These are phyloP conservation scores for Morone saxatilis DNA, from an alignment of 2,113 vertebrate species.

Conservation along the genomic window DNA sequence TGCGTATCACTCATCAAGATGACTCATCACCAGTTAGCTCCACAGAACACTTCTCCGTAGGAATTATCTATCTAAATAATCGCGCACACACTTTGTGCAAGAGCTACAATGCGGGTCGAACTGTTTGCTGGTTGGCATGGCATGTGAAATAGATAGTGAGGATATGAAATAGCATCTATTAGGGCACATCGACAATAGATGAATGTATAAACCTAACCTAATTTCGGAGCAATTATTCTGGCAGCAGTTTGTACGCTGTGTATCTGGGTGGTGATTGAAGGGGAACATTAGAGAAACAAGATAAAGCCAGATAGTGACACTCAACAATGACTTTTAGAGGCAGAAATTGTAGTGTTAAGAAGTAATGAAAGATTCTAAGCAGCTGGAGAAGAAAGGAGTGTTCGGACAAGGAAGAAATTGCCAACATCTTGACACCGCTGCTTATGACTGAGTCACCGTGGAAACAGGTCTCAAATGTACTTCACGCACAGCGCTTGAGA, in stretches of 20 bases:
- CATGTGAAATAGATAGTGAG: too few species aligned
- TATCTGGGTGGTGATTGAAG: neutral
- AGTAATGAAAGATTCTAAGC: neutral
- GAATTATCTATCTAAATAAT: too few species aligned
- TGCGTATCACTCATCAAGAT: too few species aligned
- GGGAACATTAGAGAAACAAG: conserved; percentile 1
- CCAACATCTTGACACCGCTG: neutral
- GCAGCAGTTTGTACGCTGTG: conserved; percentile 5
- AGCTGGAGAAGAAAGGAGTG: neutral
- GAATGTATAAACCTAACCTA: too few species aligned
- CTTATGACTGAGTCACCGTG: neutral
- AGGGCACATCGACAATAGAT: too few species aligned
- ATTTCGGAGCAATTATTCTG: neutral
- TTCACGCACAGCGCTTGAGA: neutral
- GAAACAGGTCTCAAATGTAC: neutral
- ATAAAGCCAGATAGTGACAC: neutral
- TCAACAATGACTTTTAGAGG: neutral
- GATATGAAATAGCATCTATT: too few species aligned
- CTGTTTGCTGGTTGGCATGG: too few species aligned
- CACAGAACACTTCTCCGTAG: too few species aligned
- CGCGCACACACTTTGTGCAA: too few species aligned
- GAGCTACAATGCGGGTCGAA: too few species aligned
- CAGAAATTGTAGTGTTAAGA: neutral
- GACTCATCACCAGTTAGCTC: too few species aligned
- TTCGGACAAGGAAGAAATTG: neutral